A percentile compares a stretch with the other conserved stretches of the same genome.
phyloP scores from a whole-genome alignment of 2,888 invertebrate species.

The Cabera pusaria region DNA sequence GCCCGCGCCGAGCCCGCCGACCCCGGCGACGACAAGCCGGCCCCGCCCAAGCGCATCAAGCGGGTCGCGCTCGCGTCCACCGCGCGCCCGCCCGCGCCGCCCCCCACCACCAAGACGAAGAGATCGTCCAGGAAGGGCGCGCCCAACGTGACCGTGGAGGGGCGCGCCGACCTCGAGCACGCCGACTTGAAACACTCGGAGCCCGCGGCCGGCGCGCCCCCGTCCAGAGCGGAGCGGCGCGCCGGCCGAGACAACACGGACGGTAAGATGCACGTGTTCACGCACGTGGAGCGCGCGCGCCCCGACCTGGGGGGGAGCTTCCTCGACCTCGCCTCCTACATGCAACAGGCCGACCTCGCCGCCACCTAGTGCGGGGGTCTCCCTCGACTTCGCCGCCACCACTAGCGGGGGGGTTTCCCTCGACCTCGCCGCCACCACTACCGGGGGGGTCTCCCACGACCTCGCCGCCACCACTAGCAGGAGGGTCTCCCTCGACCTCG shows the following conservation, averaged over 20 bases:
- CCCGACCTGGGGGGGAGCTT: too few relatives aligned
- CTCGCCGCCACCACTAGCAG: too few relatives aligned
- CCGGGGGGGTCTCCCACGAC: too few relatives aligned
- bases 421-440: too few relatives aligned
- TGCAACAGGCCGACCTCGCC: too few relatives aligned
- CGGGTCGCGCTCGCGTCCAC: slow-evolving; percentile 21
- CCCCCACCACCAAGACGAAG: slow-evolving; percentile 31
- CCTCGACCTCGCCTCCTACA: too few relatives aligned
- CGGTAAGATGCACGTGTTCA: slow-evolving; percentile 66
- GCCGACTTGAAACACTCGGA: slow-evolving; percentile 54
- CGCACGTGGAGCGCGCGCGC: slow-evolving; percentile 54
- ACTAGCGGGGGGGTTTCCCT: too few relatives aligned
- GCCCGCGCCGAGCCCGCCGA: slow-evolving; percentile 30
- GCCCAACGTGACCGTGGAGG: slow-evolving; percentile 62
- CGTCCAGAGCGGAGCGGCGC: too few relatives aligned
- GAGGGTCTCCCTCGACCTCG: too few relatives aligned
- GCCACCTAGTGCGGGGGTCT: too few relatives aligned
- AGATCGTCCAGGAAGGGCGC: slow-evolving; percentile 43
- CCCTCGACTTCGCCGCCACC: too few relatives aligned
- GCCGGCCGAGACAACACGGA: slow-evolving; percentile 54
- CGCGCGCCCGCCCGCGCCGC: slow-evolving; percentile 2
- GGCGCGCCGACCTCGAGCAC: slow-evolving; percentile 23
- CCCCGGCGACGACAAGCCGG: background rate
- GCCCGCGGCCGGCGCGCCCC: too few relatives aligned
- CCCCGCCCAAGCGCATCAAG: slow-evolving; percentile 16